phyloP scores from a whole-genome alignment of 2,888 invertebrate species.

The Eupithecia tripunctaria region DNA sequence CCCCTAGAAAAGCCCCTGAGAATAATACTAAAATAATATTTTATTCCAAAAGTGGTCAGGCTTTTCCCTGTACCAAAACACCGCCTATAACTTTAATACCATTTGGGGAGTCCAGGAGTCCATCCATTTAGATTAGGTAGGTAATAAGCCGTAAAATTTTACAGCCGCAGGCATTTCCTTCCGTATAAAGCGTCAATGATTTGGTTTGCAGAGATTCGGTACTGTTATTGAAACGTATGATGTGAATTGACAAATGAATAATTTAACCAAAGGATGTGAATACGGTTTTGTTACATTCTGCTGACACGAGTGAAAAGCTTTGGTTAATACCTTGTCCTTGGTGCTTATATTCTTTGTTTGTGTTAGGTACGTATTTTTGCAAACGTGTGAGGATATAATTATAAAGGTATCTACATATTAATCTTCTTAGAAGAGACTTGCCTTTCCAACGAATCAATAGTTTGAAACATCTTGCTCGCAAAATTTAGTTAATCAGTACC shows the following conservation, averaged over 20 bases:
- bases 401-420: too few species aligned
- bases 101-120: slow-evolving; percentile 37
- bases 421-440: too few species aligned
- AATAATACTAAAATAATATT: background rate
- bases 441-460: too few species aligned
- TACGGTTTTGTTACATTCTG: too few species aligned
- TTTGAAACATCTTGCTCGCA: too few species aligned
- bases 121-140: slow-evolving; percentile 52
- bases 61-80: background rate
- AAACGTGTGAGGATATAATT: too few species aligned
- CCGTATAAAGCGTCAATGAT: slow-evolving; percentile 26
- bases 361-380: too few species aligned
- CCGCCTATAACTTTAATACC: slow-evolving; percentile 39
- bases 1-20: background rate
- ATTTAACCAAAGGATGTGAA: too few species aligned
- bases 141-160: slow-evolving; percentile 53
- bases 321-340: too few species aligned
- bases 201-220: slow-evolving; percentile 37
- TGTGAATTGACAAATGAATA: background rate
- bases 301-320: too few species aligned
- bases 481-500: too few species aligned
- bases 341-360: too few species aligned
- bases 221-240: slow-evolving; percentile 24
- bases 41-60: background rate
- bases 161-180: slow-evolving; percentile 42